phyloP scores from a whole-genome alignment of 2,113 vertebrate genomes.

The Pangasianodon gigas region DNA sequence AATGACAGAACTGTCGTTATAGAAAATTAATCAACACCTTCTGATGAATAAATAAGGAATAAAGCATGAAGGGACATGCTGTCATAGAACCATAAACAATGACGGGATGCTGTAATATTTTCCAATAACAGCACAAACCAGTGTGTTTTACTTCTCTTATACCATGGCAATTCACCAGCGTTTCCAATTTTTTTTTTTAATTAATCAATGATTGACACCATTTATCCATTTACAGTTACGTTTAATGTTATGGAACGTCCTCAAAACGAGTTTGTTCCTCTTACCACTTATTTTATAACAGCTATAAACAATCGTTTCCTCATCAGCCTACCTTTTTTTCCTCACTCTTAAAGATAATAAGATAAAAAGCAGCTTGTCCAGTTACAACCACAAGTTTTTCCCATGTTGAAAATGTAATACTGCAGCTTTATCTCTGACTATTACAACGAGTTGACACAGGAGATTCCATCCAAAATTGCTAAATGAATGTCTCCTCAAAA shows the following conservation, averaged over 20 bases:
- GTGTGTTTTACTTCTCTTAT: background rate
- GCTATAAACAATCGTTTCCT: background rate
- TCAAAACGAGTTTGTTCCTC: background rate
- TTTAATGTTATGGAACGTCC: background rate
- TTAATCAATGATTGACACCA: background rate
- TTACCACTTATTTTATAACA: background rate
- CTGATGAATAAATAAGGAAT: background rate
- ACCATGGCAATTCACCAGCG: background rate
- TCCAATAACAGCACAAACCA: background rate
- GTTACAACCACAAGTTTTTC: background rate
- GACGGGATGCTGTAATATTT: background rate
- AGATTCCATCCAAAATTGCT: background rate
- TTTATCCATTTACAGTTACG: background rate
- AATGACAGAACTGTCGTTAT: background rate
- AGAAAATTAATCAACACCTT: background rate
- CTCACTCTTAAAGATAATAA: too few species aligned
- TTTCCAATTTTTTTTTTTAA: too few species aligned
- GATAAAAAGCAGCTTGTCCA: background rate
- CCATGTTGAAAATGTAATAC: background rate
- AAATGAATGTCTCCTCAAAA: background rate
- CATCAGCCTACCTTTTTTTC: background rate
- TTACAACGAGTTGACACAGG: background rate
- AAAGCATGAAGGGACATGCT: background rate
- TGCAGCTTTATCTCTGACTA: background rate
- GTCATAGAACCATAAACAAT: background rate